These are phyloP conservation scores for Galerucella pusilla DNA, from an alignment of 2,888 invertebrate genomes.

Conservation along the genomic window DNA sequence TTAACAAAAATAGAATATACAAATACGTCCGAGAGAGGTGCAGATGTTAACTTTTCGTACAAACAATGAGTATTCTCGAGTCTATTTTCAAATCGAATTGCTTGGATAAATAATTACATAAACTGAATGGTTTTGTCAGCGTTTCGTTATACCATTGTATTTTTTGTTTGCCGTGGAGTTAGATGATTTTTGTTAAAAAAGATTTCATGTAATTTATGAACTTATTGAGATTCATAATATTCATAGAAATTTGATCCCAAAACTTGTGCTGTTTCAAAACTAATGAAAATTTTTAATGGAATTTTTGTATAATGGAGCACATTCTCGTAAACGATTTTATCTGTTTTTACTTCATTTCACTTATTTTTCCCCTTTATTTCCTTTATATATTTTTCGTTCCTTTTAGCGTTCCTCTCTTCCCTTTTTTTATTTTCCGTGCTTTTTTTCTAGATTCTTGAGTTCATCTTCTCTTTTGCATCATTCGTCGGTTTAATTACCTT, in stretches of 20 bases:
- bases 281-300: background rate
- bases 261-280: background rate
- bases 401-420: too few species aligned
- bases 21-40: slow-evolving; percentile 4
- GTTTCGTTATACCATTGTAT: slow-evolving; percentile 4
- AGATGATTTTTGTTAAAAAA: slow-evolving; percentile 4
- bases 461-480: too few species aligned
- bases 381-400: too few species aligned
- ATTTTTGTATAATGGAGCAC: too few species aligned
- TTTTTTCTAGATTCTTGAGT: too few species aligned
- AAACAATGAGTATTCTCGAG: slow-evolving; percentile 22
- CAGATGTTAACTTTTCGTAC: slow-evolving; percentile 31
- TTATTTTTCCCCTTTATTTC: too few species aligned
- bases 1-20: slow-evolving; percentile 25
- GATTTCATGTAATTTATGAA: slow-evolving; percentile 4
- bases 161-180: slow-evolving; percentile 3
- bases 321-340: too few species aligned
- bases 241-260: background rate
- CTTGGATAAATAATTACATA: slow-evolving; percentile 28
- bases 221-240: background rate
- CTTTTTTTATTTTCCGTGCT: too few species aligned
- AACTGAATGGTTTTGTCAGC: slow-evolving; percentile 8
- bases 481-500: too few species aligned
- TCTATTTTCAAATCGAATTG: slow-evolving; percentile 19
- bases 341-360: too few species aligned